These are phyloP conservation scores for Hartigia nigra DNA, from an alignment of 2,888 invertebrate genomes.

Conservation along the genomic window DNA sequence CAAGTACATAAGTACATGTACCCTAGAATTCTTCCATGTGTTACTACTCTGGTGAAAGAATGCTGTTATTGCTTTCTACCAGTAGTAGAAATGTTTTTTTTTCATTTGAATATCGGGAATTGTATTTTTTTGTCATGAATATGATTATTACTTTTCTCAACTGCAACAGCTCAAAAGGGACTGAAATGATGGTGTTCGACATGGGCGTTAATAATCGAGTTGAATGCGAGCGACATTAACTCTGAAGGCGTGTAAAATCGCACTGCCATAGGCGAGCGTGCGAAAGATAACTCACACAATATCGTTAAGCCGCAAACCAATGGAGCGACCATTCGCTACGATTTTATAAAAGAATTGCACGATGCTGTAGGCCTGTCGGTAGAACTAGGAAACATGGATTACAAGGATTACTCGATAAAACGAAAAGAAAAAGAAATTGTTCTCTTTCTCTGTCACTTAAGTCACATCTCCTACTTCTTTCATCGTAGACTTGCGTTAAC, in stretches of 20 bases:
- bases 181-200: background rate
- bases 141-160: background rate
- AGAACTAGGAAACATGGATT: background rate
- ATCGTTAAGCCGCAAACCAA: background rate
- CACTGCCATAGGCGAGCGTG: no score
- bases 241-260: background rate
- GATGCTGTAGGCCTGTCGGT: background rate
- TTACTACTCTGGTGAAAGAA: background rate
- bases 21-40: background rate
- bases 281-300: background rate
- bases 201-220: background rate
- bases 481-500: background rate
- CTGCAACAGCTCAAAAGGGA: background rate
- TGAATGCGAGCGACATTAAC: no score
- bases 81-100: background rate
- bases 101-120: background rate
- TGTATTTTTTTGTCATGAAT: background rate
- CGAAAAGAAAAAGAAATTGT: no score
- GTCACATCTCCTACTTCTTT: background rate
- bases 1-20: background rate
- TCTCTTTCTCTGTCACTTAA: background rate
- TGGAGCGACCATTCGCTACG: background rate
- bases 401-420: background rate
- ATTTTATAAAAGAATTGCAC: background rate
- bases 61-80: background rate